Conservation (phyloP, 1,140 invertebrate species). For the Doryteuthis pealeii region DNA sequence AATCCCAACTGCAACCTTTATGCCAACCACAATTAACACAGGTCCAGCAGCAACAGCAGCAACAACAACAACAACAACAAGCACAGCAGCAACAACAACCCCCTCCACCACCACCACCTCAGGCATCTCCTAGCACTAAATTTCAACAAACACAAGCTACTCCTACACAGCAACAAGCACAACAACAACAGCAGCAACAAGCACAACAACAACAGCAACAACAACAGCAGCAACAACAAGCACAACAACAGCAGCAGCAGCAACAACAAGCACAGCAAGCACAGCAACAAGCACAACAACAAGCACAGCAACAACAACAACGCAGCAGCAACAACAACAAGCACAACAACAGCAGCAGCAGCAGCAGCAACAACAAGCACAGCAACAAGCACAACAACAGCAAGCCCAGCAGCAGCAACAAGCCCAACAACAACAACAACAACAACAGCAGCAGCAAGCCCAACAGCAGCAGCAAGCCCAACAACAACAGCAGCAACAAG, state of each 20-base stretch:
- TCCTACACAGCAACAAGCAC: slow-evolving; percentile 34
- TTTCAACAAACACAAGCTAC: slow-evolving; percentile 20
- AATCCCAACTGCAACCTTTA: slow-evolving; percentile 24
- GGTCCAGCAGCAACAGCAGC: slow-evolving; percentile 26
- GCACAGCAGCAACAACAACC: slow-evolving; percentile 13
- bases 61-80: slow-evolving; percentile 30
- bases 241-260: too few relatives aligned
- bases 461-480: background rate
- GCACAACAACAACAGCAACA: slow-evolving; percentile 17
- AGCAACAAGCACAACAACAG: background rate
- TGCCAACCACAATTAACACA: slow-evolving; percentile 19
- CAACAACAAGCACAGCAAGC: slow-evolving; percentile 27
- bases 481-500: background rate
- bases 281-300: too few relatives aligned
- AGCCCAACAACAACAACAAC: background rate
- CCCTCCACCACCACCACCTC: slow-evolving; percentile 17
- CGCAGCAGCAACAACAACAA: too few relatives aligned
- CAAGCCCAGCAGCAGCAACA: background rate
- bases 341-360: background rate
- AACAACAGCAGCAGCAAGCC: background rate
- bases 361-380: slow-evolving; percentile 28
- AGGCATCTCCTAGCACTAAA: slow-evolving; percentile 21
- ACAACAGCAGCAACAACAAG: too few relatives aligned
- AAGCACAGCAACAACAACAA: background rate
- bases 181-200: slow-evolving; percentile 40